A percentile compares a stretch with the other conserved stretches of the same genome.
Evolutionary conservation across 2,797 vertebrate genomes (phyloP).

Genomic region (Meriones psammophilus): DNA sequence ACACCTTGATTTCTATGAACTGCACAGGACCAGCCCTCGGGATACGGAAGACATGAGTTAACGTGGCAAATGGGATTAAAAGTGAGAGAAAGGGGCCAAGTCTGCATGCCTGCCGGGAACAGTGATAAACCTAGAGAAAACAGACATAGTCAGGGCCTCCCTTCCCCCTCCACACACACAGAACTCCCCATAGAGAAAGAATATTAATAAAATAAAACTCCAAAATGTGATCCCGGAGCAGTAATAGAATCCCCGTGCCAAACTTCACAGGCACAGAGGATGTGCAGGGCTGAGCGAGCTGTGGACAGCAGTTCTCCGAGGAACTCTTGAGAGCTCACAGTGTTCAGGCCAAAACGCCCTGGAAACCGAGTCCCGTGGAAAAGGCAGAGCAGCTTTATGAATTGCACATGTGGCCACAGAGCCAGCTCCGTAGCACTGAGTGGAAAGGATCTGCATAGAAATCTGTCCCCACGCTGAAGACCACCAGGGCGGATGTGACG

Average conservation of each 20-base stretch:
- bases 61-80: background rate
- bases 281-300: slow-evolving; percentile 68
- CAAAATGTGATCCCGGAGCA: slow-evolving; percentile 66
- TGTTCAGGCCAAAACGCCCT: slow-evolving; percentile 72
- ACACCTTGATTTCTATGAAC: background rate
- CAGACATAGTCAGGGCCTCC: background rate
- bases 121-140: slow-evolving; percentile 37
- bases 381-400: slow-evolving; percentile 77
- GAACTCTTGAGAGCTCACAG: slow-evolving; percentile 69
- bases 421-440: slow-evolving; percentile 32
- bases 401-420: slow-evolving; percentile 80
- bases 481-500: slow-evolving; percentile 68
- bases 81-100: slow-evolving; percentile 61
- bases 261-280: slow-evolving; percentile 28
- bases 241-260: slow-evolving; percentile 73
- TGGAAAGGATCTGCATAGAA: slow-evolving; percentile 61
- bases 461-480: slow-evolving; percentile 64
- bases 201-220: slow-evolving; percentile 80
- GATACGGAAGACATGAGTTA: slow-evolving; percentile 31
- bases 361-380: slow-evolving; percentile 82
- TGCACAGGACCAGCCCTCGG: background rate
- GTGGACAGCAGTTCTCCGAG: slow-evolving; percentile 61
- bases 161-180: background rate
- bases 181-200: slow-evolving; percentile 66
- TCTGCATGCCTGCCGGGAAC: background rate